Evolutionary conservation across 1,140 invertebrate genomes (phyloP).

Genomic region (Halictus rubicundus): DNA sequence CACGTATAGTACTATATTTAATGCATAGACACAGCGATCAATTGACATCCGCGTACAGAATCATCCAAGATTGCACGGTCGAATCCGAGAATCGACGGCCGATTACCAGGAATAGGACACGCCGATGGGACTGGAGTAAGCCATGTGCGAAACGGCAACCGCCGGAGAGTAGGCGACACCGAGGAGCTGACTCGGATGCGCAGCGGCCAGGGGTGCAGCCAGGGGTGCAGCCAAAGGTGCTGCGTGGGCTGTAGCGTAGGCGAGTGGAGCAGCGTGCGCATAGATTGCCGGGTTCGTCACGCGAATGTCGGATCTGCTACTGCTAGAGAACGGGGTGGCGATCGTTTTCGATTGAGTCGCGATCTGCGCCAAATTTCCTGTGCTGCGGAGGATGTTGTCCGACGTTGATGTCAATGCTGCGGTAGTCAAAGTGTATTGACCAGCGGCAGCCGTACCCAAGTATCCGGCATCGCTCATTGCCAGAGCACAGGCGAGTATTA

Average conservation of each 20-base stretch:
- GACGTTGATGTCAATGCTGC: slow-evolving; percentile 83
- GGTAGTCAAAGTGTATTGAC: slow-evolving; percentile 61
- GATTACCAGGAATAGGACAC: slow-evolving; percentile 74
- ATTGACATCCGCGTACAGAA: no score
- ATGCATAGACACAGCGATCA: slow-evolving; percentile 21
- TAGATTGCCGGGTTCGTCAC: slow-evolving; percentile 83
- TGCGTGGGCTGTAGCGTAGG: slow-evolving; percentile 60
- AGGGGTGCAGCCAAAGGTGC: slow-evolving; percentile 64
- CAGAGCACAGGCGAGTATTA: slow-evolving; percentile 77
- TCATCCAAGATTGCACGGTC: background rate
- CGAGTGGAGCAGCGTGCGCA: slow-evolving; percentile 67
- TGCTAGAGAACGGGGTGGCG: slow-evolving; percentile 86
- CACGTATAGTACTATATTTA: slow-evolving; percentile 10
- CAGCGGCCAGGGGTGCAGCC: slow-evolving; percentile 58
- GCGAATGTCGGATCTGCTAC: slow-evolving; percentile 83
- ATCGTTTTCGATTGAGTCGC: slow-evolving; percentile 85
- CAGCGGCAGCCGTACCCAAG: slow-evolving; percentile 54
- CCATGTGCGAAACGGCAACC: slow-evolving; percentile 85
- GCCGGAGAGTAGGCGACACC: slow-evolving; percentile 83
- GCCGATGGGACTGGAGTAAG: slow-evolving; percentile 83
- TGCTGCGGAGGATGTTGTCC: slow-evolving; percentile 83
- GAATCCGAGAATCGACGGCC: no score
- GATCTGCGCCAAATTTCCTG: slow-evolving; percentile 84
- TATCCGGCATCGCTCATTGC: slow-evolving; percentile 74
- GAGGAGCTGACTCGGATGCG: slow-evolving; percentile 56